These are phyloP conservation scores for Philhelius pedissequus DNA, from an alignment of 2,888 invertebrate species.

Conservation along the genomic window DNA sequence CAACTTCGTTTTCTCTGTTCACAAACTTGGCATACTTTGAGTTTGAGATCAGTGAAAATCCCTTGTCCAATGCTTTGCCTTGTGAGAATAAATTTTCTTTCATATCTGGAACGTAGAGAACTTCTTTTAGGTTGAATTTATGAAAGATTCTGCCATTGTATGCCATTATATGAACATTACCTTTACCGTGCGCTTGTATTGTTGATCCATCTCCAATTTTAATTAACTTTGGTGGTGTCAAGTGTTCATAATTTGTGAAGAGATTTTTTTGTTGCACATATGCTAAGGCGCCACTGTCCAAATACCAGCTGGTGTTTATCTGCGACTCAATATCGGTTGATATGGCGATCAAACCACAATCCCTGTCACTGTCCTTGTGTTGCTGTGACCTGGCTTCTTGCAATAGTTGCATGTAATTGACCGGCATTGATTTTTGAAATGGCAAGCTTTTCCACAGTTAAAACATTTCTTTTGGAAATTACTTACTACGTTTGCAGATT, in stretches of 20 bases:
- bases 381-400: neutral
- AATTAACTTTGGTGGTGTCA: neutral
- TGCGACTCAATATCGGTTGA: neutral
- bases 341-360: neutral
- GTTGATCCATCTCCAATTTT: neutral
- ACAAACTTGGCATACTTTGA: neutral
- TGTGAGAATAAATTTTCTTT: neutral
- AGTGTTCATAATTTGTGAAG: neutral
- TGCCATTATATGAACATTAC: neutral
- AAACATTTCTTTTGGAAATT: neutral
- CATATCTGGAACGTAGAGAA: neutral
- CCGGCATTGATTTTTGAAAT: neutral
- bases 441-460: neutral
- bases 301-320: constrained; percentile 10
- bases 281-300: constrained; percentile 1
- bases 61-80: neutral
- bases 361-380: neutral
- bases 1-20: neutral
- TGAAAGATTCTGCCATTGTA: neutral
- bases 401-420: neutral
- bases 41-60: neutral
- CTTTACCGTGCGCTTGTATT: neutral
- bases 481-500: no score
- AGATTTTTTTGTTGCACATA: neutral
- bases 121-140: neutral